phyloP scores from a whole-genome alignment of 1,140 invertebrate genomes.

The Aphelenchoides avenae region DNA sequence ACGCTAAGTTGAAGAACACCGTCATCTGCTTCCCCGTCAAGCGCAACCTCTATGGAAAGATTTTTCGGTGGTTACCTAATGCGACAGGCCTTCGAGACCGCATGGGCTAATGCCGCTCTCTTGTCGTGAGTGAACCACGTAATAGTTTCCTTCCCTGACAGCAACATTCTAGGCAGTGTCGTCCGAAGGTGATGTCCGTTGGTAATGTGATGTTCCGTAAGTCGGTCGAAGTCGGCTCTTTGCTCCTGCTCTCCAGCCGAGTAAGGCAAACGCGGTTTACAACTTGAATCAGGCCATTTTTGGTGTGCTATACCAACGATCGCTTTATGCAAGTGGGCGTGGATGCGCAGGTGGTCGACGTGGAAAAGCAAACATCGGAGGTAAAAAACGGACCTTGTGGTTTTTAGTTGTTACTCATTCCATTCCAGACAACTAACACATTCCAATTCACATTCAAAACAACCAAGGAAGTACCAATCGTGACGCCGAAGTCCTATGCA shows the following conservation, averaged over 20 bases:
- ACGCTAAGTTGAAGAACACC: constrained; percentile 66
- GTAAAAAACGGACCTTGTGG: constrained; percentile 2
- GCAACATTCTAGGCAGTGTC: neutral
- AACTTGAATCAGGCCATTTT: too few species aligned
- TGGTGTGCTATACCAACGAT: constrained; percentile 18
- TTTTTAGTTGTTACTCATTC: neutral
- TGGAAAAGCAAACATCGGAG: constrained; percentile 8
- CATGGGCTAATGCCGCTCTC: constrained; percentile 68
- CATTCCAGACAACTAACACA: constrained; percentile 18
- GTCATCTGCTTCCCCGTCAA: constrained; percentile 70
- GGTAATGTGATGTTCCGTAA: constrained; percentile 1
- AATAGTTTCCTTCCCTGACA: neutral
- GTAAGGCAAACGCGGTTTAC: too few species aligned
- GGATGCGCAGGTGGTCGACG: constrained; percentile 16
- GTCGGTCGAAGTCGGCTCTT: constrained; percentile 2
- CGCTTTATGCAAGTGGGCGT: constrained; percentile 15
- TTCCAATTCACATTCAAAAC: constrained; percentile 26
- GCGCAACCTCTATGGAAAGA: constrained; percentile 74
- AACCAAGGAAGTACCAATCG: constrained; percentile 7
- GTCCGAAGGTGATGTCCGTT: constrained; percentile 1
- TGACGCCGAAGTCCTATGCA: constrained; percentile 12
- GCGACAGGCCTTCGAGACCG: constrained; percentile 72
- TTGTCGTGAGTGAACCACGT: constrained; percentile 62
- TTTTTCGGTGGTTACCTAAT: constrained; percentile 78
- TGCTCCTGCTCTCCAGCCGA: neutral